A percentile compares a stretch with the other conserved stretches of the same genome.
Conservation (phyloP, 2,113 vertebrate genomes). For the Oryzias curvinotus region DNA sequence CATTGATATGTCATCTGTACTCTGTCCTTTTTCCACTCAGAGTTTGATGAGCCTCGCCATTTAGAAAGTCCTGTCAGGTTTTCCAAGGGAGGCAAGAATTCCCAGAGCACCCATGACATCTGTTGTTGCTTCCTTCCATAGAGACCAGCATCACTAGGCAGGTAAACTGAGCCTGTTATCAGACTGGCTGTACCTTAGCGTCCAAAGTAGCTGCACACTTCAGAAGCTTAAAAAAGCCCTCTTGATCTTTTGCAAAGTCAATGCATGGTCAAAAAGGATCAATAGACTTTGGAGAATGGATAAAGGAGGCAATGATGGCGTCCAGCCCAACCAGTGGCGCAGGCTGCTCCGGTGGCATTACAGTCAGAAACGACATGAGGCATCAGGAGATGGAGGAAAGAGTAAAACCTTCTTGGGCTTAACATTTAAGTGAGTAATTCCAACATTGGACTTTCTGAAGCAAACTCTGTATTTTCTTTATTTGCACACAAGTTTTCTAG, state of each 20-base stretch:
- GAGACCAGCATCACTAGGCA: conserved; percentile 67
- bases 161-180: conserved; percentile 30
- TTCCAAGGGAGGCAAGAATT: conserved; percentile 30
- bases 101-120: conserved; percentile 48
- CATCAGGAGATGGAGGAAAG: conserved; percentile 33
- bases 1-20: neutral
- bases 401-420: conserved; percentile 3
- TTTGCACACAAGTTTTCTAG: neutral
- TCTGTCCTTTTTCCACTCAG: neutral
- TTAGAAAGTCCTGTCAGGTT: conserved; percentile 13
- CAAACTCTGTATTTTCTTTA: neutral
- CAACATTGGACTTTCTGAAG: neutral
- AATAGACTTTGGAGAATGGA: conserved; percentile 34
- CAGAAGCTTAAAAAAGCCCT: neutral
- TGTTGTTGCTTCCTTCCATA: conserved; percentile 66
- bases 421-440: conserved; percentile 67
- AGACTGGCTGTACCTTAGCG: conserved; percentile 20
- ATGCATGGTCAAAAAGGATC: neutral
- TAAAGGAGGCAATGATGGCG: conserved; percentile 4
- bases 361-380: conserved; percentile 38
- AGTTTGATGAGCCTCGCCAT: conserved; percentile 5
- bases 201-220: conserved; percentile 9
- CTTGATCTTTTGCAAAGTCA: neutral
- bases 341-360: conserved; percentile 59
- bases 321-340: conserved; percentile 61